Evolutionary conservation across 2,888 invertebrate genomes (phyloP).

Genomic region (Pristionchus mayeri): DNA sequence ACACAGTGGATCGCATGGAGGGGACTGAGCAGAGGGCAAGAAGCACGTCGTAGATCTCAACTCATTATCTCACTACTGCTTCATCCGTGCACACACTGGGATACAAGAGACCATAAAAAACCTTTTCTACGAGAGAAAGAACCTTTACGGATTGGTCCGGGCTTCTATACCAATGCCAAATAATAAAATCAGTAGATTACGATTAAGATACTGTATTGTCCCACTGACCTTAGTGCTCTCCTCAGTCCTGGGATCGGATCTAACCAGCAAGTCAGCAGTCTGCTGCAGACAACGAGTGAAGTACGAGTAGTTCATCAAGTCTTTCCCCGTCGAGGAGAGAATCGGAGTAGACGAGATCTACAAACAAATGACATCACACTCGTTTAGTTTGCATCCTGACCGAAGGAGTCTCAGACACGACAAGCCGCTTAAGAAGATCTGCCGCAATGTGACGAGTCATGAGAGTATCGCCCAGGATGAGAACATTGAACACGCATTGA

Average conservation of each 20-base stretch:
- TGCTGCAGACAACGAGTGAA: slow-evolving; percentile 67
- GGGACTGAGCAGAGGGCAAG: slow-evolving; percentile 76
- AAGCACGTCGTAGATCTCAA: slow-evolving; percentile 77
- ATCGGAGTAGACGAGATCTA: slow-evolving; percentile 59
- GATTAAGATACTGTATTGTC: too few relatives aligned
- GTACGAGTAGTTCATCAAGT: slow-evolving; percentile 66
- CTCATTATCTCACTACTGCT: not conserved
- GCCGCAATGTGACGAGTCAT: slow-evolving; percentile 77
- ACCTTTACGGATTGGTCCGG: too few relatives aligned
- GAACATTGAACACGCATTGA: slow-evolving; percentile 78
- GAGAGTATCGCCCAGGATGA: slow-evolving; percentile 75
- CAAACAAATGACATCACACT: not conserved
- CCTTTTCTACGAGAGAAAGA: too few relatives aligned
- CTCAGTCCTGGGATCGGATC: slow-evolving; percentile 66
- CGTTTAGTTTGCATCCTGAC: slow-evolving; percentile 51
- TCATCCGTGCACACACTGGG: too few relatives aligned
- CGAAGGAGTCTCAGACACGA: slow-evolving; percentile 65
- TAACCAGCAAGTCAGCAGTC: slow-evolving; percentile 61
- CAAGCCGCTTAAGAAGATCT: slow-evolving; percentile 77
- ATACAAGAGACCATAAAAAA: too few relatives aligned
- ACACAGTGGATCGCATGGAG: slow-evolving; percentile 68
- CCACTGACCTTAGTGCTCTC: slow-evolving; percentile 63
- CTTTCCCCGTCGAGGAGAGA: slow-evolving; percentile 66
- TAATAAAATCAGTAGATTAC: too few relatives aligned
- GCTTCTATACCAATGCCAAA: too few relatives aligned